phyloP scores from a whole-genome alignment of 1,140 invertebrate species.

The Adoxophyes honmai region DNA sequence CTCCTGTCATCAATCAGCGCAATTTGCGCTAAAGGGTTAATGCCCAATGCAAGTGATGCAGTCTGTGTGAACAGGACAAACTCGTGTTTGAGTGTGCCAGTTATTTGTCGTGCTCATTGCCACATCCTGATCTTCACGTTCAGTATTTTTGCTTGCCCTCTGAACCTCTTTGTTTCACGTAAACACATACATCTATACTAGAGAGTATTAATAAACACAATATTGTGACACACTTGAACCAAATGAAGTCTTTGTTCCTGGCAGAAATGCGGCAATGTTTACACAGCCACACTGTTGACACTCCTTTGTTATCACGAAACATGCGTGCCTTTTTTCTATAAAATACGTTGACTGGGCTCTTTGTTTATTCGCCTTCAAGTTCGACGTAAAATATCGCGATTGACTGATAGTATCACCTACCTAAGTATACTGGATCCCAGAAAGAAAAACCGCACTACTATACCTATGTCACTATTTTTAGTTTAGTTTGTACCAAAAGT shows the following conservation, averaged over 20 bases:
- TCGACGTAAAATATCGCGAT: no score
- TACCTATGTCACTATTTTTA: no score
- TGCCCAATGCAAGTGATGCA: not conserved
- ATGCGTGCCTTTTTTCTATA: not conserved
- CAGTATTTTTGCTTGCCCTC: not conserved
- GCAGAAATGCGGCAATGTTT: conserved; percentile 2
- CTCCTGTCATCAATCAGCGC: no score
- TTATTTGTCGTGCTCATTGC: not conserved
- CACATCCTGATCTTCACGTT: not conserved
- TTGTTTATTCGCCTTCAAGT: no score
- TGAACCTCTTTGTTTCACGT: not conserved
- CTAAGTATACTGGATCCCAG: no score
- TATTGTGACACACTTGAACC: not conserved
- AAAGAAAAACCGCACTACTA: no score
- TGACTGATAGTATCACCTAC: no score
- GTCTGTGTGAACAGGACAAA: not conserved
- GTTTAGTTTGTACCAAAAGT: no score
- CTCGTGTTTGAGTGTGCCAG: not conserved
- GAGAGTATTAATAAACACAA: not conserved
- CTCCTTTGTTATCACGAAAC: conserved; percentile 7
- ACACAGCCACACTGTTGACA: not conserved
- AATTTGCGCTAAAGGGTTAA: not conserved
- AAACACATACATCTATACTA: not conserved
- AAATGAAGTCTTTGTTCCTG: conserved; percentile 2
- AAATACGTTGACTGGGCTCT: no score